Base-by-base conservation (phyloP, 2,888 invertebrate genomes). In the Chrysina gloriosa region DNA sequence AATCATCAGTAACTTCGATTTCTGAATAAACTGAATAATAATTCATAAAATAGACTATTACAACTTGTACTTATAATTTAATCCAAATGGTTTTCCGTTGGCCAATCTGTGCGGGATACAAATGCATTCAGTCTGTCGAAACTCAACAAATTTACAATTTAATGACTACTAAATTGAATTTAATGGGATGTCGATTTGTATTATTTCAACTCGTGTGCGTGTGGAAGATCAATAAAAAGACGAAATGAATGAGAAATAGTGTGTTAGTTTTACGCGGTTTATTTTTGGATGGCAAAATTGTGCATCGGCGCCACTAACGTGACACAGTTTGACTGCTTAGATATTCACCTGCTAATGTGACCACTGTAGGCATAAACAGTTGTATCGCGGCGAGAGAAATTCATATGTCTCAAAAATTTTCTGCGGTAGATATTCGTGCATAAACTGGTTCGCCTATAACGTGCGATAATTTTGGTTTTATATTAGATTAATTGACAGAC, bases 271-370 rank as follows among this genome's bases (percentile, higher is more conserved):
- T 61, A 39, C 45, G 27, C 39, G 58, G 42, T 42, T 61, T 61
- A 61, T 61, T 61, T 61, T 42, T 61, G 58, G 58, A 61, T 61
- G 27, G 42, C 58, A 14, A 61, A 42, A 61, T 61, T 61, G 42
- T 61, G 58, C 58, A 39, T 52, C 52, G 31, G 39, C 39, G 58
- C 27, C 39, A 19, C 58, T 61, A 42, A 16, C 42, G 21, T 61
- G 58, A 61, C 58, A 61, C 42, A 61, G 58, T 61, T 61, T 25
- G 45, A 39, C 58, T 45, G 31, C 27, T 27, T 61, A 61, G 45
- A 61, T 45, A 61, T 61, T 61, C 27, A 61, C 58, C 42, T 61
- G 58, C 48, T 50, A 50, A 61, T 29, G 29, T 42, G 42, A 42
- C 36, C 56, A 36, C 36, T 19, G n/a, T 52, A 31, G 14, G 16